Base-by-base conservation (phyloP, 2,888 invertebrate species). In the Cetonia aurata region DNA sequence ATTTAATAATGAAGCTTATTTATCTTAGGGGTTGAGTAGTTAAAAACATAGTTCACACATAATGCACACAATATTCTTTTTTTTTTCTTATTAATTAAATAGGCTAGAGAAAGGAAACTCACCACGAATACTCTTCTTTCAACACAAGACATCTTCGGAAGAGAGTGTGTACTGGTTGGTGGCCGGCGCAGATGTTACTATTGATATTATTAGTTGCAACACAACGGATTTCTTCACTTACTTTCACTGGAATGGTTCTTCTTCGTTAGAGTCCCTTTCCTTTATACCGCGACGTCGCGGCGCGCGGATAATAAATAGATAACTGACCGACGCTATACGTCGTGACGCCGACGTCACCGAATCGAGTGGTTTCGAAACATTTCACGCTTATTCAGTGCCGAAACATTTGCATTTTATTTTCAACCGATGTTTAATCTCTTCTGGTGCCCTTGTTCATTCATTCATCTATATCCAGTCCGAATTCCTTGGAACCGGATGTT, bases 311-410 rank as follows among this genome's bases (percentile, higher is more conserved):
- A 79, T 68, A 62, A 69, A 79, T 77, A 79, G 79, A 78, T 78
- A 79, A 77, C 75, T 76, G 76, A 77, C 76, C 79, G 81, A 79
- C 80, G 80, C 78, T 77, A 72, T 75, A 77, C 79, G 50, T 50
- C 62, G 62, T 37, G 76, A 77, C 77, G 68, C 69, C 69, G 69
- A 73, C 67, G 67, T 67, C 67, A 56, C 17, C 62, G 62, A 13
- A 4, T 31, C 50, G 50, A 62, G 48, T 15, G 50, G 44, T 62
- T 62, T 62, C 62, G 48, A 60, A 44, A 52, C 33, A 17, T 53
- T 57, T 59, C 31, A 48, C 56, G 59, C 68, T 72, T 74, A 74
- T 71, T 74, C 72, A 72, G 42, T 42, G 19, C 48, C 9, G 55
- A 62, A 62, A 62, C 50, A 50, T 50, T 62, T 62, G 48, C 12